Conservation (phyloP, 2,113 vertebrate species). For the Ciconia stormi region DNA sequence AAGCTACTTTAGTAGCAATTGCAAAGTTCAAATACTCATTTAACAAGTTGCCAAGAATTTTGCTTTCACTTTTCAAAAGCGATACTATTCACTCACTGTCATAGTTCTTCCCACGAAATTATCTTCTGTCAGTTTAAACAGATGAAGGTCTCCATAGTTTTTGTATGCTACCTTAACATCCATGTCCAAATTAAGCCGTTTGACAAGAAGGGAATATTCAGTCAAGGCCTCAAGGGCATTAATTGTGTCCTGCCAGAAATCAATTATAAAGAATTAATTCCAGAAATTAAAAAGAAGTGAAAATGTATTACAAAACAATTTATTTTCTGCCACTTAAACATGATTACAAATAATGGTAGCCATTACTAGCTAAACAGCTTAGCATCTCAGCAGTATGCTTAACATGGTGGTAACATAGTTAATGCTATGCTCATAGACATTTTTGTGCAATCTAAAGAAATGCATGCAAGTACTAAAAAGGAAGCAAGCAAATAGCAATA, state of each 20-base stretch:
- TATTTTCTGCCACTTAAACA: neutral
- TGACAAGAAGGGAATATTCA: conserved; percentile 77
- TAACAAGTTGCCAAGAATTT: neutral
- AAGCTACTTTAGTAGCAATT: neutral
- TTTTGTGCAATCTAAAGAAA: neutral
- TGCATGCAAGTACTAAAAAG: neutral
- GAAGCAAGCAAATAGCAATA: neutral
- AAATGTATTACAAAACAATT: neutral
- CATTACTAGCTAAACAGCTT: neutral
- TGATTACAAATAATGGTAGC: neutral
- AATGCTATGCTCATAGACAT: neutral
- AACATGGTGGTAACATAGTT: neutral
- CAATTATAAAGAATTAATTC: neutral
- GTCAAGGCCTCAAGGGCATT: conserved; percentile 86
- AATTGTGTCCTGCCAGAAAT: conserved; percentile 81
- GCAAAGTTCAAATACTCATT: neutral
- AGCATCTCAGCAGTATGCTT: neutral
- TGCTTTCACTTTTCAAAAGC: neutral
- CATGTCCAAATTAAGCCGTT: conserved; percentile 77
- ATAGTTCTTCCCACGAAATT: conserved; percentile 76
- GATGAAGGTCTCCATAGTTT: conserved; percentile 55
- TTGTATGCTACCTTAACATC: conserved; percentile 78
- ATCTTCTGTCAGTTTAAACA: conserved; percentile 72
- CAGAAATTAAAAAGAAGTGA: neutral
- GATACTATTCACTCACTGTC: conserved; percentile 65